A percentile compares a stretch with the other conserved stretches of the same genome.
phyloP scores from a whole-genome alignment of 35 echinoderm and acorn worm species.

The Ophiothrix spiculata region DNA sequence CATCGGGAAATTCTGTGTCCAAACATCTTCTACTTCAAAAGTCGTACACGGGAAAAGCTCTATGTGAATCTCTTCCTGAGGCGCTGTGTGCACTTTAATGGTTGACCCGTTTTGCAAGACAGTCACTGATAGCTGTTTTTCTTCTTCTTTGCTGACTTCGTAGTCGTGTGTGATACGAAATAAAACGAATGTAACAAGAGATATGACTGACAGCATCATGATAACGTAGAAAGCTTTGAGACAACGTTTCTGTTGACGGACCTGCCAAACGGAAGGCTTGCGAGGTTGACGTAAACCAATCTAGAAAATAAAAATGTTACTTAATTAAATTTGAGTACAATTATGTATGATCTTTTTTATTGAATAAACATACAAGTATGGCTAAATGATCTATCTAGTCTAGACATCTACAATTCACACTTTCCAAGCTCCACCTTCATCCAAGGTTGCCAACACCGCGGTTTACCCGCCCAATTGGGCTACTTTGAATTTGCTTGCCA shows the following conservation, averaged over 20 bases:
- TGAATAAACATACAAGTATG: too few species aligned
- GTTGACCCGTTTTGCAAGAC: not conserved
- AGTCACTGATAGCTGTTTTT: not conserved
- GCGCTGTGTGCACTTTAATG: not conserved
- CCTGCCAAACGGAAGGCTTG: constrained; percentile 8
- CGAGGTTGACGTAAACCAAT: too few species aligned
- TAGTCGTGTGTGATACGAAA: constrained; percentile 49
- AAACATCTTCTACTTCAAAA: constrained; percentile 72
- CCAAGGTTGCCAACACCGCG: too few species aligned
- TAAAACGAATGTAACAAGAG: constrained; percentile 51
- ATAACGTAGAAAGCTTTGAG: constrained; percentile 48
- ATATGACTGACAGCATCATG: constrained; percentile 34
- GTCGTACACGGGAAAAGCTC: constrained; percentile 52
- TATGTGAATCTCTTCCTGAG: not conserved
- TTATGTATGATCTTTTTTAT: too few species aligned
- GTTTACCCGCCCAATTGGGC: too few species aligned
- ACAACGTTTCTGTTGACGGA: constrained; percentile 49
- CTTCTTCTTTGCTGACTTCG: too few species aligned
- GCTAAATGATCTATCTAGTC: too few species aligned
- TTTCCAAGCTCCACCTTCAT: too few species aligned
- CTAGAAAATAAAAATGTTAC: too few species aligned
- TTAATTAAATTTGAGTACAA: too few species aligned
- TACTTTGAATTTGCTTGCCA: too few species aligned
- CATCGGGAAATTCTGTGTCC: constrained; percentile 73
- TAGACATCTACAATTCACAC: too few species aligned